Conservation (phyloP, 2,797 vertebrate genomes). For the Champsocephalus esox region DNA sequence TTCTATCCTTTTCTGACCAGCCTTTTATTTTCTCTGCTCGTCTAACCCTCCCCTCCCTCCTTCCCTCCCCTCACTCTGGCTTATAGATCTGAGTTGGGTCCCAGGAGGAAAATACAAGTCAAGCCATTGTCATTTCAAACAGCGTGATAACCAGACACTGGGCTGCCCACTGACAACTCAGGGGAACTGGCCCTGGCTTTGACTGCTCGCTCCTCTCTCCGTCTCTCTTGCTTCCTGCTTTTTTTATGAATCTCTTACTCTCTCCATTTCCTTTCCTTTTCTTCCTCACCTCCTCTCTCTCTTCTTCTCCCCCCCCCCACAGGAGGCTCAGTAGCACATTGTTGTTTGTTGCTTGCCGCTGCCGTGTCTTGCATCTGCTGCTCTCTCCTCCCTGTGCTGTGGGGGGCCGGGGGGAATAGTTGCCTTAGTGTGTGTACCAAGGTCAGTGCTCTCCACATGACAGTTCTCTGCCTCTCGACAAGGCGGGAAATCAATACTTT, state of each 20-base stretch:
- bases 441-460: conserved; percentile 97
- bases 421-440: conserved; percentile 87
- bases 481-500: conserved; percentile 99
- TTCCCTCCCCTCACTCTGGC: conserved; percentile 49
- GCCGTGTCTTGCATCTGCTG: conserved; percentile 71
- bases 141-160: conserved; percentile 83
- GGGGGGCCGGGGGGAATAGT: conserved; percentile 81
- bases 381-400: conserved; percentile 73
- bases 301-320: not conserved
- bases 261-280: conserved; percentile 6
- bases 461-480: conserved; percentile 98
- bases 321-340: conserved; percentile 56
- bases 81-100: conserved; percentile 83
- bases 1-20: conserved; percentile 63
- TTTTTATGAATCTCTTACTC: conserved; percentile 1
- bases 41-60: conserved; percentile 30
- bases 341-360: conserved; percentile 76
- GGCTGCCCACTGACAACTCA: conserved; percentile 82
- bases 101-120: conserved; percentile 83
- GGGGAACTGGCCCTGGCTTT: conserved; percentile 80
- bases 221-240: conserved; percentile 24
- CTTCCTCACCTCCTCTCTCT: conserved; percentile 44
- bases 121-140: conserved; percentile 88
- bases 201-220: conserved; percentile 66
- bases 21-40: conserved; percentile 59